These are phyloP conservation scores for Callipepla californica DNA, from an alignment of 2,113 vertebrate genomes.

Conservation along the genomic window DNA sequence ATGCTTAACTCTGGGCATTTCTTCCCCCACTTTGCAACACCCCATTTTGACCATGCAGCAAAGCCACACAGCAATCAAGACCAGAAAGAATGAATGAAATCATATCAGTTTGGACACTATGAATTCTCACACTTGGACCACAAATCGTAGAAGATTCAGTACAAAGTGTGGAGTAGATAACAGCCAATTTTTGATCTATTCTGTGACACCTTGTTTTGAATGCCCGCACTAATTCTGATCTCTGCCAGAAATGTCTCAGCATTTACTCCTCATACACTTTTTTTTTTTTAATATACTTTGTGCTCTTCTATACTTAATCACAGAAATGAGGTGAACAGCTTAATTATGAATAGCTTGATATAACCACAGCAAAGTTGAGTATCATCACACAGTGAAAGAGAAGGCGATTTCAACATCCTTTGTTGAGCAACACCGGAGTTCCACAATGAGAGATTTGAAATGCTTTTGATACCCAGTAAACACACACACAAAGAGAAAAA, in stretches of 20 bases:
- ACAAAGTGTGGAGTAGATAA: not conserved
- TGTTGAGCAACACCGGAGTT: not conserved
- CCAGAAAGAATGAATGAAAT: not conserved
- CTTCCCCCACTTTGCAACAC: not conserved
- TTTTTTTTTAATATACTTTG: not conserved
- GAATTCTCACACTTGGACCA: not conserved
- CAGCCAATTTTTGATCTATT: not conserved
- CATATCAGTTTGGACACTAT: not conserved
- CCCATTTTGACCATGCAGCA: conserved; percentile 3
- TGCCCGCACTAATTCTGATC: not conserved
- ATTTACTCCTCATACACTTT: not conserved
- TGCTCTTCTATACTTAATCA: not conserved
- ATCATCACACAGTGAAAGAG: not conserved
- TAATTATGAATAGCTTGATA: not conserved
- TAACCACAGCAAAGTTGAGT: not conserved
- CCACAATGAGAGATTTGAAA: not conserved
- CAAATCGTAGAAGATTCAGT: not conserved
- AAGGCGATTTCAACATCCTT: not conserved
- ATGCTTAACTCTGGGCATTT: not conserved
- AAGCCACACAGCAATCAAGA: not conserved
- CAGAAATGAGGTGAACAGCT: not conserved
- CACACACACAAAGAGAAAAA: not conserved
- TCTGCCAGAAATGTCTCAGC: not conserved
- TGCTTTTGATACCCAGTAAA: not conserved
- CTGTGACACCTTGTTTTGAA: not conserved